phyloP scores from a whole-genome alignment of 2,113 vertebrate genomes.

The Falco punctatus region DNA sequence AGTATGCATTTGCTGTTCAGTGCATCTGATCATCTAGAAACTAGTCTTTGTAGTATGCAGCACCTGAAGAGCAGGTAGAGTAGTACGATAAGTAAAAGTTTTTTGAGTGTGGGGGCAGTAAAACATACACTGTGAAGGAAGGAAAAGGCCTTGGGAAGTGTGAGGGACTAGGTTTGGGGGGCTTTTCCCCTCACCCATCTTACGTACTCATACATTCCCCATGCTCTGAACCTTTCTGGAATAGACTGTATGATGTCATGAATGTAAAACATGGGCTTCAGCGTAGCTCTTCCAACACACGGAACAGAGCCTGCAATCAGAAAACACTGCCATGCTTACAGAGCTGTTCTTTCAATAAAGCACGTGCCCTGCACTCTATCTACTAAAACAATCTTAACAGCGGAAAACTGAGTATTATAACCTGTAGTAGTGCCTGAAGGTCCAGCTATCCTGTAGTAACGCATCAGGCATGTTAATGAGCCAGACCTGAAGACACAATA shows the following conservation, averaged over 20 bases:
- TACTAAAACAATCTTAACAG: not conserved
- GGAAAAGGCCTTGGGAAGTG: not conserved
- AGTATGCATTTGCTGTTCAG: not conserved
- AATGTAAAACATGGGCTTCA: not conserved
- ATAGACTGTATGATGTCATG: not conserved
- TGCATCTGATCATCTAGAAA: not conserved
- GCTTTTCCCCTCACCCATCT: not conserved
- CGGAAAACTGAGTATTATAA: not conserved
- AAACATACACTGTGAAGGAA: not conserved
- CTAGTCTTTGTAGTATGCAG: not conserved
- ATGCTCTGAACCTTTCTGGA: not conserved
- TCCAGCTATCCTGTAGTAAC: not conserved
- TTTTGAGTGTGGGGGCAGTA: not conserved
- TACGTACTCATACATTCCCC: not conserved
- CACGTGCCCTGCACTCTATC: not conserved
- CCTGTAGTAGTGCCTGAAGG: no score
- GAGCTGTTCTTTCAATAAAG: not conserved
- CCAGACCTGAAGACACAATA: not conserved
- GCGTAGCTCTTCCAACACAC: not conserved
- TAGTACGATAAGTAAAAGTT: not conserved
- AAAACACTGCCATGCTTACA: not conserved
- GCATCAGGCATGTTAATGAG: not conserved
- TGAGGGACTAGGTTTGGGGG: not conserved
- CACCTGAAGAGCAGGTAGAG: not conserved
- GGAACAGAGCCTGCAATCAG: not conserved